These are phyloP conservation scores for Cybosia mesomella DNA, from an alignment of 2,888 invertebrate genomes.

Conservation along the genomic window DNA sequence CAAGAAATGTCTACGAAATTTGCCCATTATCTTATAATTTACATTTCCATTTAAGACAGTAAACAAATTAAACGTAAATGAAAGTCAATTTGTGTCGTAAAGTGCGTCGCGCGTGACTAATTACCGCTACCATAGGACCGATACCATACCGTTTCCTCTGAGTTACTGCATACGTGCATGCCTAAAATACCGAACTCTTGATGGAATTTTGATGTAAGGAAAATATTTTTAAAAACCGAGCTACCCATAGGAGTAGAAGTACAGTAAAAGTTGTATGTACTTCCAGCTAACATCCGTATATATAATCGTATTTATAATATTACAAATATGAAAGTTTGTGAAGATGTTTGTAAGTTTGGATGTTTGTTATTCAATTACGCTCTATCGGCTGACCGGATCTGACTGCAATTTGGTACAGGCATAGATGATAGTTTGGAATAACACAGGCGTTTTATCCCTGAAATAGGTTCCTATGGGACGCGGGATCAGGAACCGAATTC, in stretches of 20 bases:
- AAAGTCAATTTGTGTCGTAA: conserved; percentile 23
- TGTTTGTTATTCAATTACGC: no score
- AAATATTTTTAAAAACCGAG: conserved; percentile 5
- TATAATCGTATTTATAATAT: no score
- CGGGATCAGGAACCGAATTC: no score
- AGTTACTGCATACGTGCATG: conserved; percentile 24
- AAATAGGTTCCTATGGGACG: no score
- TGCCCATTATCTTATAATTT: conserved; percentile 9
- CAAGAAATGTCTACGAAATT: conserved; percentile 10
- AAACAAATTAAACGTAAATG: conserved; percentile 29
- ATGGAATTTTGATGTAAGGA: conserved; percentile 31
- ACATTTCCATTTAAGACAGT: conserved; percentile 23
- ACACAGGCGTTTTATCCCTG: no score
- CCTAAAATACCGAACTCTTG: conserved; percentile 20
- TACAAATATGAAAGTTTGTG: no score
- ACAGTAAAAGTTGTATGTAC: not conserved
- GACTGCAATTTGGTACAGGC: no score
- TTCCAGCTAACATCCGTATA: not conserved
- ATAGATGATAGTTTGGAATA: no score
- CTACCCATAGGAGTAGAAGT: not conserved
- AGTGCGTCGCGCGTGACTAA: conserved; percentile 30
- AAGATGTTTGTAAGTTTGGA: no score
- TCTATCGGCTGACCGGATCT: no score
- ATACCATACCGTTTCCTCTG: conserved; percentile 7
- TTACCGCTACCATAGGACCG: conserved; percentile 7